Conservation (phyloP, 2,113 vertebrate genomes). For the Rhinoptilus africanus region DNA sequence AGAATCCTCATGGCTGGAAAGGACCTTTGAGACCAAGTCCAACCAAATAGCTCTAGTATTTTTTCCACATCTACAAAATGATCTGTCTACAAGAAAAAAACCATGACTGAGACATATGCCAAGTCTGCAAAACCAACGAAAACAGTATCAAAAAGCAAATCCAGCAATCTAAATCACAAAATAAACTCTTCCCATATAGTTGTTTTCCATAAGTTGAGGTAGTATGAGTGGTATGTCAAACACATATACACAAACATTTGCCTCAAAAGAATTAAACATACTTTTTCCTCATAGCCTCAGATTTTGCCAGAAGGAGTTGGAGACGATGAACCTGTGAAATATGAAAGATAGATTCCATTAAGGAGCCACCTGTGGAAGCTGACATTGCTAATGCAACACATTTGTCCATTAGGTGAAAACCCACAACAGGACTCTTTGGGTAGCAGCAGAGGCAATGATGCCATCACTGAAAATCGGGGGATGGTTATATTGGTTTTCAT, state of each 20-base stretch:
- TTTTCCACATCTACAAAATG: not conserved
- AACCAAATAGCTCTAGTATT: not conserved
- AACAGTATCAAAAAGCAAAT: not conserved
- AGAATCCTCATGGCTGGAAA: no score
- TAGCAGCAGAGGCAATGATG: not conserved
- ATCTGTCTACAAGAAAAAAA: not conserved
- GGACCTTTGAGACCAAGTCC: no score
- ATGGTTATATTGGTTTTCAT: not conserved
- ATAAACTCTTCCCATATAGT: not conserved
- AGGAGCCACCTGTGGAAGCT: not conserved
- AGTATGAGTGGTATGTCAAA: not conserved
- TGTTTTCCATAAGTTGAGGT: not conserved
- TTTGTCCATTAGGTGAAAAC: not conserved
- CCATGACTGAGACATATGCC: not conserved
- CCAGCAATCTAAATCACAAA: not conserved
- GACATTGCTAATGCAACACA: not conserved
- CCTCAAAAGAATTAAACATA: conserved; percentile 58
- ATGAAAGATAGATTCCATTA: not conserved
- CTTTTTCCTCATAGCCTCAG: conserved; percentile 83
- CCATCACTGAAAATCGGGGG: not conserved
- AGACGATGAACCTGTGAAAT: conserved; percentile 84
- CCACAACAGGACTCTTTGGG: not conserved
- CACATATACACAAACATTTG: not conserved
- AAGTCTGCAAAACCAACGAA: not conserved
- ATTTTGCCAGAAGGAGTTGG: conserved; percentile 77